Evolutionary conservation across 2,888 invertebrate genomes (phyloP).

Genomic region (Vanessa cardui): DNA sequence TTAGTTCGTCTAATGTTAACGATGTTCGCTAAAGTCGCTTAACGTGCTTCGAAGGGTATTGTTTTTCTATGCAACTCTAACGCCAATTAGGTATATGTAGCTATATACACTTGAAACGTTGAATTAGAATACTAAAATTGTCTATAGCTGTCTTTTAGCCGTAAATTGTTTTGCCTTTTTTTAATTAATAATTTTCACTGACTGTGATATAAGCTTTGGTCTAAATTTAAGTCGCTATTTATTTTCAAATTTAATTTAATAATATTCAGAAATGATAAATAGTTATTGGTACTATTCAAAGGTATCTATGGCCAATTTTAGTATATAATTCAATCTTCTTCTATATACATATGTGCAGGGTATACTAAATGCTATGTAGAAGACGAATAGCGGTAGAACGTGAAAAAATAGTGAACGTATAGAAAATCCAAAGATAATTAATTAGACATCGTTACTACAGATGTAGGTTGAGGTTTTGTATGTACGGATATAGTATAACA

Average conservation of each 20-base stretch:
- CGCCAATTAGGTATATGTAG: slow-evolving; percentile 52
- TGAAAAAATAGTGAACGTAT: slow-evolving; percentile 16
- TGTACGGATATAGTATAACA: slow-evolving; percentile 7
- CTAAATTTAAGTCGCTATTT: neutral
- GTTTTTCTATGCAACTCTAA: slow-evolving; percentile 48
- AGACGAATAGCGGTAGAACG: slow-evolving; percentile 39
- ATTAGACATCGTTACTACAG: slow-evolving; percentile 16
- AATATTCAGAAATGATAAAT: neutral
- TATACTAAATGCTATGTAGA: slow-evolving; percentile 52
- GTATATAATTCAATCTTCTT: slow-evolving; percentile 24
- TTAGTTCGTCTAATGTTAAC: slow-evolving; percentile 43
- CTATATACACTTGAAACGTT: slow-evolving; percentile 34
- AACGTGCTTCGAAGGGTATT: slow-evolving; percentile 44
- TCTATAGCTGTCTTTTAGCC: slow-evolving; percentile 4
- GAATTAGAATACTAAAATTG: slow-evolving; percentile 20
- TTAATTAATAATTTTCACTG: neutral
- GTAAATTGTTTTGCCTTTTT: neutral
- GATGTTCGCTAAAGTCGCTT: slow-evolving; percentile 50
- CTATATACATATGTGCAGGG: slow-evolving; percentile 61
- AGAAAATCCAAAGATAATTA: slow-evolving; percentile 34
- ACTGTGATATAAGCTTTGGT: slow-evolving; percentile 9
- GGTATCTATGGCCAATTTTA: slow-evolving; percentile 15
- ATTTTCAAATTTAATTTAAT: neutral
- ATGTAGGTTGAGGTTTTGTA: slow-evolving; percentile 9
- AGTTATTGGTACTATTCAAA: neutral